These are phyloP conservation scores for Amphipoea oculea DNA, from an alignment of 2,888 invertebrate genomes.

Conservation along the genomic window DNA sequence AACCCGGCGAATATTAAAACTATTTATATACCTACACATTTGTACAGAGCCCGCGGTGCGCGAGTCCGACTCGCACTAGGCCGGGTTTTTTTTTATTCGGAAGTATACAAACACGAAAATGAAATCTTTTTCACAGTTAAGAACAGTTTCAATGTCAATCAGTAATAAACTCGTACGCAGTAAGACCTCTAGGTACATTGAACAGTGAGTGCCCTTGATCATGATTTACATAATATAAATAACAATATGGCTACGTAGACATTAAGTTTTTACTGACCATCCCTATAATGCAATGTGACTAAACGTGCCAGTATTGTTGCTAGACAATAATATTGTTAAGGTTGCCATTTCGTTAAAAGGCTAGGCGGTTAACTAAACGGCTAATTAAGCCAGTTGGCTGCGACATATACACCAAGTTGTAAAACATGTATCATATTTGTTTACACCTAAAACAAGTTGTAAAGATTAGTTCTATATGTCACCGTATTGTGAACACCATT, in stretches of 20 bases:
- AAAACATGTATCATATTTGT: not conserved
- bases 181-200: constrained; percentile 16
- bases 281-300: constrained; percentile 11
- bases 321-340: constrained; percentile 11
- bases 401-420: not conserved
- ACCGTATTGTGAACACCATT: not conserved
- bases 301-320: constrained; percentile 25
- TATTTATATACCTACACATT: too few species aligned
- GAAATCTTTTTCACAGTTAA: not conserved
- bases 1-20: too few species aligned
- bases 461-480: not conserved
- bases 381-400: too few species aligned
- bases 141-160: constrained; percentile 17
- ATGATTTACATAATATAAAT: constrained; percentile 51
- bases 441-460: not conserved
- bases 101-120: not conserved
- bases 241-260: constrained; percentile 30
- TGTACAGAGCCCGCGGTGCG: too few species aligned
- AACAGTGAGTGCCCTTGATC: constrained; percentile 39
- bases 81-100: too few species aligned
- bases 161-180: constrained; percentile 22
- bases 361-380: too few species aligned
- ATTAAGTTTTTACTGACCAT: constrained; percentile 40
- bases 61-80: too few species aligned
- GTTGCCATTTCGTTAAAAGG: not conserved